A percentile compares a stretch with the other conserved stretches of the same genome.
Conservation (phyloP, 2,888 invertebrate genomes). For the Tetragnatha montana region DNA sequence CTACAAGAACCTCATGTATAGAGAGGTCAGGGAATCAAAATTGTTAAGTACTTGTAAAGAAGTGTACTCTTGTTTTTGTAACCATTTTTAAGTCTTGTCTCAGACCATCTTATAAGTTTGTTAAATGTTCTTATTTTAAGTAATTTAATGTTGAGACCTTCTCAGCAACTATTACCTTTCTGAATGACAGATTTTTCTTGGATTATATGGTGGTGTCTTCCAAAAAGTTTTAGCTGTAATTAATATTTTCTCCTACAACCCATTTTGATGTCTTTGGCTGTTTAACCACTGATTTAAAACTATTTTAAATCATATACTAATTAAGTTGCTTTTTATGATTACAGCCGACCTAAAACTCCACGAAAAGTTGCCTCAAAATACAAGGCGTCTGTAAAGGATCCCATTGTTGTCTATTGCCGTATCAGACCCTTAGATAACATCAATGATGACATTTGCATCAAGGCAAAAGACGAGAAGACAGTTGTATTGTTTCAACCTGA, state of each 20-base stretch:
- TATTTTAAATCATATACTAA: neutral
- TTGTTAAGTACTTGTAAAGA: no score
- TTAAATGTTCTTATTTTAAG: no score
- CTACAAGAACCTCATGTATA: no score
- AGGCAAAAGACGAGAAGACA: conserved; percentile 74
- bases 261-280: neutral
- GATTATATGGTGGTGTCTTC: neutral
- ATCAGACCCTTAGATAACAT: conserved; percentile 84
- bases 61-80: no score
- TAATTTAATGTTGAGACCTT: neutral
- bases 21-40: no score
- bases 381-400: conserved; percentile 77
- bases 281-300: neutral
- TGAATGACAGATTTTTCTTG: neutral
- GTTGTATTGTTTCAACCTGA: conserved; percentile 77
- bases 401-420: conserved; percentile 92
- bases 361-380: conserved; percentile 31
- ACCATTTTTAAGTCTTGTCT: no score
- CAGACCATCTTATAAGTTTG: no score
- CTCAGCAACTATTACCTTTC: neutral
- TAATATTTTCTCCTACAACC: neutral
- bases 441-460: conserved; percentile 78
- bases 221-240: neutral
- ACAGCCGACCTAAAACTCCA: conserved; percentile 60
- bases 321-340: neutral